Evolutionary conservation across 2,113 vertebrate genomes (phyloP), one percentile per base, ranked within the genome.

Genomic region (Ceyx margarethae): DNA sequence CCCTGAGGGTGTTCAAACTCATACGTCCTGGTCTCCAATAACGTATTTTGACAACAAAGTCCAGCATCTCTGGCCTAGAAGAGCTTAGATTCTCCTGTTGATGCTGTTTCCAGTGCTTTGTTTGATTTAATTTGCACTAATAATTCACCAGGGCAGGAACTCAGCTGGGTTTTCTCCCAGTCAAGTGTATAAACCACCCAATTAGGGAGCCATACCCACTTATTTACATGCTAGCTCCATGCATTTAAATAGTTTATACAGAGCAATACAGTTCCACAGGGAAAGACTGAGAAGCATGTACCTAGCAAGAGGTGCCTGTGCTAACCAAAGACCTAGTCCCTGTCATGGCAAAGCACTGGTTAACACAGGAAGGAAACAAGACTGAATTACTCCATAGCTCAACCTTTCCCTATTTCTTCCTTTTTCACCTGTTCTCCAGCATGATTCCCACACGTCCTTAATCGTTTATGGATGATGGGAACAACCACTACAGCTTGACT

Each of bases 121-220:
- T 83, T 80, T 67, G 72, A 46, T 43, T 85, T 73, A 57, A 79
- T 90, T 90, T 79, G 35, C 65, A 45, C 51, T 61, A 76, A 74
- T 60, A 91, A 82, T 84, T 89, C 7, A 56, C 4, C 7, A 11
- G 40, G 57, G 81, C 40, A 61, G 48, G 26, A 92, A 72, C 18
- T 40, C 80, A 54, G 16, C n/a, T 56, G 74, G 37, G 53, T 81
- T 87, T 79, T 40, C 78, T 87, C 81, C 53, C 50, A 45, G 42
- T 45, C 19, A 48, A 23, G 26, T 10, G 2, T 57, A 8, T 58
- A 78, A 89, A 65, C 62, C 26, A 35, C 53, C 26, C 9, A 62
- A 89, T 20, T n/a, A 45, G n/a, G 42, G 33, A 71, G 29, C 57
- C 40, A 31, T n/a, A 43, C 53, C 43, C 16, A 2, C 48, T 65